Evolutionary conservation across 2,888 invertebrate species (phyloP), one percentile per base, ranked within the genome.

Genomic region (Nebria salina): DNA sequence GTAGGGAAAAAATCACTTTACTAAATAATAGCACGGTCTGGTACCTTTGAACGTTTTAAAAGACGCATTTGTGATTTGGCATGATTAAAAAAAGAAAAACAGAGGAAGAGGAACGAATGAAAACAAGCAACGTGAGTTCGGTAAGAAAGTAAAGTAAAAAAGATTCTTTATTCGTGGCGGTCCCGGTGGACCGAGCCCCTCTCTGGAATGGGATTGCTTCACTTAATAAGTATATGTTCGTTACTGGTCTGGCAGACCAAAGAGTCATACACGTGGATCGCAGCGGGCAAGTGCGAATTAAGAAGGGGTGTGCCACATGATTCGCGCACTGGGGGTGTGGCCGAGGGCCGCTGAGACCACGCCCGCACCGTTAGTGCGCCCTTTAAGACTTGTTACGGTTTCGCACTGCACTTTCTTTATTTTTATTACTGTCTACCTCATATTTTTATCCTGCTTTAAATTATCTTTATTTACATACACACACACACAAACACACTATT

Each of bases 61-160:
- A 64, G 54, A 25, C 74, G 72, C 75, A 81, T 86, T 87, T 87
- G 87, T 87, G 87, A 88, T 88, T 88, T 86, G 87, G 87, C 86
- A 86, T 89, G 88, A 88, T 88, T 89, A 88, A 89, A 89, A 88
- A 88, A 87, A 85, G 41, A 26, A 34, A 73, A 73, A 73, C 15
- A 73, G 42, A 73, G 11, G 54, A 54, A 86, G 42, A 26, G 26
- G 70, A 73, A 73, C 20, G 43, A 73, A 42, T 26, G 73, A 73
- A 73, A 41, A 73, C 15, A 73, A 34, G 20, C n/a, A 20, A 75
- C 75, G 15, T 43, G 3, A 20, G 85, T 85, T 85, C 85, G 82
- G 83, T 83, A 85, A 84, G 85, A 86, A 86, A 87, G 20, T 20
- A 20, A 20, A 20, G 20, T 20, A 20, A 86, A 87, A 87, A 87